Conservation (phyloP, 2,888 invertebrate genomes). For the Thelaira solivaga region DNA sequence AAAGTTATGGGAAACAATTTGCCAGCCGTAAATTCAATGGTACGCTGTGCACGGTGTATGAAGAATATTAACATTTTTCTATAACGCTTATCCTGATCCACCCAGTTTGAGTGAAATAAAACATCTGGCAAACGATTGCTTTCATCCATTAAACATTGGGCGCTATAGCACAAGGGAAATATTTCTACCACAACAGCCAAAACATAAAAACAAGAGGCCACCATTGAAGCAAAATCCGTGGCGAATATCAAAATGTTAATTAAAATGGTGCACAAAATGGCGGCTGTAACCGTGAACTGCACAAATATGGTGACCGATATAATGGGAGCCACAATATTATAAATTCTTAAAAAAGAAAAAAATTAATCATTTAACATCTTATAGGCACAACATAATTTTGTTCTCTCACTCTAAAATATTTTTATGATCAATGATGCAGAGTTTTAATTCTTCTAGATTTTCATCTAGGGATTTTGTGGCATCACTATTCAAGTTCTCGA, state of each 20-base stretch:
- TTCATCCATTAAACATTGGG: constrained; percentile 61
- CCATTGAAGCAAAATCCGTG: constrained; percentile 48
- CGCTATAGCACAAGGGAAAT: constrained; percentile 63
- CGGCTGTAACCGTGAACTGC: constrained; percentile 62
- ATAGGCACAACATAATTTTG: neutral
- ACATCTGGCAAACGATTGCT: constrained; percentile 52
- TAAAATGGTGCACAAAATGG: constrained; percentile 58
- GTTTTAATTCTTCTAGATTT: too few relatives aligned
- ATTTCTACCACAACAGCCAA: constrained; percentile 60
- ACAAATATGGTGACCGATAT: constrained; percentile 64
- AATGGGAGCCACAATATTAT: constrained; percentile 60
- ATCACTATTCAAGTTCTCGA: too few relatives aligned
- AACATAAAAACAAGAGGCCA: constrained; percentile 59
- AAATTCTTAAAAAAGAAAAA: constrained; percentile 44
- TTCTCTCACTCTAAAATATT: too few relatives aligned
- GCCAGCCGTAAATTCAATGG: constrained; percentile 59
- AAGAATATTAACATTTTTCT: constrained; percentile 61
- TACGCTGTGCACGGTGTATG: constrained; percentile 57
- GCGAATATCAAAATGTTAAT: constrained; percentile 63
- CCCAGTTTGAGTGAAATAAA: constrained; percentile 64
- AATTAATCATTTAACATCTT: neutral
- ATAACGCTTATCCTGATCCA: constrained; percentile 56
- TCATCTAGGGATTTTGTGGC: too few relatives aligned
- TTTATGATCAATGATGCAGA: too few relatives aligned
- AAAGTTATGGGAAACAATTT: constrained; percentile 64